A percentile compares a stretch with the other conserved stretches of the same genome.
Conservation (phyloP, 2,113 vertebrate species). For the Corythoichthys haematopterus region DNA sequence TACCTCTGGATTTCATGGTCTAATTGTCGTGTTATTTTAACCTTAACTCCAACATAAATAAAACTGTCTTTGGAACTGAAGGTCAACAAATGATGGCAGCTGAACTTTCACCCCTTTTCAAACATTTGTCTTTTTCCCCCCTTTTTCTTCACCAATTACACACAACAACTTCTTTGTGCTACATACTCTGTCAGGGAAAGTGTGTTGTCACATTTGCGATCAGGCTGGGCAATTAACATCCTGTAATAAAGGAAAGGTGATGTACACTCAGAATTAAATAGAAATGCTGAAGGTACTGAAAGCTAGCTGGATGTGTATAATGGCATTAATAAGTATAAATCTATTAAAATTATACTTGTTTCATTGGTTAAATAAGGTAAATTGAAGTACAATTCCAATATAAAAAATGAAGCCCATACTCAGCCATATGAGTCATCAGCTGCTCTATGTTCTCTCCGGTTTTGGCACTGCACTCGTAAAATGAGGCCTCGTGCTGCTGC, state of each 20-base stretch:
- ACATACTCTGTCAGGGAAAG: slow-evolving; percentile 59
- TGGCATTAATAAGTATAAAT: not conserved
- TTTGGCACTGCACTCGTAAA: slow-evolving; percentile 80
- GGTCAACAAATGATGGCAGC: not conserved
- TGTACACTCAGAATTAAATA: not conserved
- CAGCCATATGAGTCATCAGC: slow-evolving; percentile 75
- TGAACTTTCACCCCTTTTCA: not conserved
- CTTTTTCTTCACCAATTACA: slow-evolving; percentile 10
- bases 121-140: not conserved
- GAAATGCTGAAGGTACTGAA: not conserved
- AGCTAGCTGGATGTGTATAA: not conserved
- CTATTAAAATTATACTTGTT: not conserved
- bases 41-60: not conserved
- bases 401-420: slow-evolving; percentile 46
- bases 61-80: not conserved
- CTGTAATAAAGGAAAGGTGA: slow-evolving; percentile 49
- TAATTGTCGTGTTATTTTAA: not conserved
- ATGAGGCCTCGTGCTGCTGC: slow-evolving; percentile 77
- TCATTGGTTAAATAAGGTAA: not conserved
- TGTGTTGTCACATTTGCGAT: slow-evolving; percentile 65
- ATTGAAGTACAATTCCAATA: not conserved
- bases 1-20: not conserved
- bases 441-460: slow-evolving; percentile 71
- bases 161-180: slow-evolving; percentile 66
- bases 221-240: slow-evolving; percentile 68